phyloP scores from a whole-genome alignment of 2,888 invertebrate genomes.

The Pammene aurita region DNA sequence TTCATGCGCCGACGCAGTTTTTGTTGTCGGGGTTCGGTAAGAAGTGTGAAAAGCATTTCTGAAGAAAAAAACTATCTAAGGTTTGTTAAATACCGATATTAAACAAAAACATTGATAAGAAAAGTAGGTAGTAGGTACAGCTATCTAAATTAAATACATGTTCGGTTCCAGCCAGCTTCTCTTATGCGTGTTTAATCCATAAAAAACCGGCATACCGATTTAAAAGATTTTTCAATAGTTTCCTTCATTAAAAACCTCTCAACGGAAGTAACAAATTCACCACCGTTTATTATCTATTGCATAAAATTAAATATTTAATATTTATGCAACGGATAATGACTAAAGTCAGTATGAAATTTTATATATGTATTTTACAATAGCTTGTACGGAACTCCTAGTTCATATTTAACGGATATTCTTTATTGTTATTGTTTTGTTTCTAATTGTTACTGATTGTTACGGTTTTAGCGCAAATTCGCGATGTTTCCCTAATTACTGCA shows the following conservation, averaged over 20 bases:
- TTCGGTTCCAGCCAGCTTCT: too few relatives aligned
- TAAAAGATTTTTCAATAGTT: too few relatives aligned
- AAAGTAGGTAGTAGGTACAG: too few relatives aligned
- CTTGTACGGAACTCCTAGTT: constrained; percentile 1
- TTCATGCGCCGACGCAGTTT: constrained; percentile 57
- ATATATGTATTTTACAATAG: not conserved
- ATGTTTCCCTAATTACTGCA: constrained; percentile 55
- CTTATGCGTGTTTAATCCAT: too few relatives aligned
- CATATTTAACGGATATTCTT: not conserved
- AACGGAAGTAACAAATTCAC: too few relatives aligned
- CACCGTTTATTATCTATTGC: not conserved
- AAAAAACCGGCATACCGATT: too few relatives aligned
- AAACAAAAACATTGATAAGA: too few relatives aligned
- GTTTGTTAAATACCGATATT: not conserved
- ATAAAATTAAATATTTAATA: not conserved
- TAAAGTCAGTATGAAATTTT: too few relatives aligned
- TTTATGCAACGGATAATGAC: too few relatives aligned
- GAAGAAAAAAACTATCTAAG: not conserved
- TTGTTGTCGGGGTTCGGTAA: constrained; percentile 39
- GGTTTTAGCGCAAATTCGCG: constrained; percentile 59
- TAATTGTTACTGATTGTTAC: constrained; percentile 49
- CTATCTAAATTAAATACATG: too few relatives aligned
- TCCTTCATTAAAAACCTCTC: too few relatives aligned
- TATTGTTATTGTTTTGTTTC: constrained; percentile 28
- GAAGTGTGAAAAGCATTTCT: constrained; percentile 15